Evolutionary conservation across 35 echinoderm and acorn worm species (phyloP).

Genomic region (Diadema setosum): DNA sequence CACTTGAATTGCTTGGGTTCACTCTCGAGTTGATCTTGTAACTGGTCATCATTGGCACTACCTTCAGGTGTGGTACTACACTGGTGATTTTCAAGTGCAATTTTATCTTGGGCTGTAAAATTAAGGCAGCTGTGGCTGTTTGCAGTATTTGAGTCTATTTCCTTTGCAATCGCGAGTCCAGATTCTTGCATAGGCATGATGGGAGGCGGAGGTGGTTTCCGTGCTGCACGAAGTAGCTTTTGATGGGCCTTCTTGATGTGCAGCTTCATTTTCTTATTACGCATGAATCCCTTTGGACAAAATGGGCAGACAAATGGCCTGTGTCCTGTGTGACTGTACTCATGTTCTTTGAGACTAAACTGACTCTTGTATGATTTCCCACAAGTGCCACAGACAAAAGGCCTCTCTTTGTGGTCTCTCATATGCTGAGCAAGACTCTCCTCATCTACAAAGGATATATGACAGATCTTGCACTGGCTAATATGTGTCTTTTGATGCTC

Average conservation of each 20-base stretch:
- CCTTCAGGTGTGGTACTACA: too few relatives aligned
- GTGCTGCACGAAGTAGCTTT: neutral
- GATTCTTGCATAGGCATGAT: too few relatives aligned
- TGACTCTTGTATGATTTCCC: constrained; percentile 10
- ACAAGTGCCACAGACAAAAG: constrained; percentile 1
- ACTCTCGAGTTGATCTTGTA: too few relatives aligned
- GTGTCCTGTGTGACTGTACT: constrained; percentile 1
- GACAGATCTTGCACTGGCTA: neutral
- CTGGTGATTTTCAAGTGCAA: too few relatives aligned
- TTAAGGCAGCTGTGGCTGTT: too few relatives aligned
- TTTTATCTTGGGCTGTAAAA: too few relatives aligned
- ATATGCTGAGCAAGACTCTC: neutral
- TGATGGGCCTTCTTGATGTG: neutral
- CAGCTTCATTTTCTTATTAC: neutral
- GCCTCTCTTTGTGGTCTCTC: neutral
- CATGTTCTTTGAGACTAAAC: constrained; percentile 5
- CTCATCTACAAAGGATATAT: neutral
- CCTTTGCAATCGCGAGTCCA: too few relatives aligned
- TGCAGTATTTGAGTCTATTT: too few relatives aligned
- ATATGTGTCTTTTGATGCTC: neutral
- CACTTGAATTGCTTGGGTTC: neutral
- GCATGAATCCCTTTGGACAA: constrained; percentile 7
- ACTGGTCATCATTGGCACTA: too few relatives aligned
- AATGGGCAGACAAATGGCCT: neutral
- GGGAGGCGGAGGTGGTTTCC: neutral